A percentile compares a stretch with the other conserved stretches of the same genome.
These are phyloP conservation scores for Pimephales promelas DNA, from an alignment of 2,113 vertebrate species.

Conservation along the genomic window DNA sequence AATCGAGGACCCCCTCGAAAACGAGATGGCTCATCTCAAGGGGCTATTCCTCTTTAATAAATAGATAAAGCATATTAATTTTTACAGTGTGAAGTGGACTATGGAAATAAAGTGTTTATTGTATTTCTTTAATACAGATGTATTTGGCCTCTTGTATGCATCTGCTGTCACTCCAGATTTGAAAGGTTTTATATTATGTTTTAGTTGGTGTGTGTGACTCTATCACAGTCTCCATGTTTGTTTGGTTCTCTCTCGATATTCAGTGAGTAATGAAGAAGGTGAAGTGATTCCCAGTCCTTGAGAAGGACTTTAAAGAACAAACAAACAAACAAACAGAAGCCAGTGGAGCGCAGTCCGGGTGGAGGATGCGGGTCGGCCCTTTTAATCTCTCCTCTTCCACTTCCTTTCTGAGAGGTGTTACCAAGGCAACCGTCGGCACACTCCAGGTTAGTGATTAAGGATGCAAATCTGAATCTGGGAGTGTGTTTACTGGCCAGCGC, in stretches of 20 bases:
- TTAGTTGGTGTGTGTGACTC: not conserved
- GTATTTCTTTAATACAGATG: not conserved
- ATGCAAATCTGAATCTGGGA: constrained; percentile 35
- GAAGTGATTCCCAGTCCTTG: not conserved
- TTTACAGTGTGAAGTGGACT: too few species aligned
- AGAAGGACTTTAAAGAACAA: constrained; percentile 29
- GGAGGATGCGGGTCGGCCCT: not conserved
- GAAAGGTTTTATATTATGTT: not conserved
- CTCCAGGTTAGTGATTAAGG: constrained; percentile 12
- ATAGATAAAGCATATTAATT: too few species aligned
- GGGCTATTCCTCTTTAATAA: too few species aligned
- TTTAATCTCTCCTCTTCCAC: constrained; percentile 20
- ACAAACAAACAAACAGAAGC: constrained; percentile 17
- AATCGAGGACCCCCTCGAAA: too few species aligned
- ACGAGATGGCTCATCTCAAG: too few species aligned
- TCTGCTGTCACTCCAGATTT: not conserved
- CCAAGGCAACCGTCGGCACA: constrained; percentile 43
- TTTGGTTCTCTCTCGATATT: not conserved
- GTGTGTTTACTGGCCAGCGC: not conserved
- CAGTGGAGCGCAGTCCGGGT: not conserved
- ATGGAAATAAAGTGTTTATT: too few species aligned
- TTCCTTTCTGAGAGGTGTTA: constrained; percentile 43
- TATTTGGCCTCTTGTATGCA: not conserved
- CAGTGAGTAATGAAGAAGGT: not conserved
- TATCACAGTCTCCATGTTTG: not conserved